Percentiles rank a stretch among this genome's conserved stretches.
Evolutionary conservation across 2,888 invertebrate species (phyloP).

Genomic region (Habroteleia sp.): DNA sequence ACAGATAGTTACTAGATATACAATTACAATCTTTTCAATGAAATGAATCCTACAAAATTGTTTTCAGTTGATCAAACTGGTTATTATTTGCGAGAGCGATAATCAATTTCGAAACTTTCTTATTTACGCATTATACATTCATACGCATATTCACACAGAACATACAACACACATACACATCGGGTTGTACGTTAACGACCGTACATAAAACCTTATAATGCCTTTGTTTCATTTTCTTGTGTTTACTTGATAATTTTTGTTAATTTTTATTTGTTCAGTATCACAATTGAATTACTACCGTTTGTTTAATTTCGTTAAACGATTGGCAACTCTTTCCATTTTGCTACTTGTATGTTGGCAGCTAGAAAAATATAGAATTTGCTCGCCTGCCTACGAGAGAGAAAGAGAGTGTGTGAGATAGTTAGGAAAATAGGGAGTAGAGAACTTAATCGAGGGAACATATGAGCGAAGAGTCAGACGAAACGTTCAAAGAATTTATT

Average conservation of each 20-base stretch:
- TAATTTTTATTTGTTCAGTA: constrained; percentile 66
- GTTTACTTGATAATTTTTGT: constrained; percentile 50
- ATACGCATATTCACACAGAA: constrained; percentile 65
- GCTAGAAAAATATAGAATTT: constrained; percentile 76
- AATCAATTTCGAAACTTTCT: constrained; percentile 53
- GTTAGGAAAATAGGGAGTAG: constrained; percentile 50
- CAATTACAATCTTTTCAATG: constrained; percentile 26
- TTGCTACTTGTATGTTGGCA: constrained; percentile 69
- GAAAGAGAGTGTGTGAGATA: constrained; percentile 44
- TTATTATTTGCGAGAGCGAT: constrained; percentile 35
- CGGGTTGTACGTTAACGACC: constrained; percentile 64
- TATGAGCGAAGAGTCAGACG: constrained; percentile 48
- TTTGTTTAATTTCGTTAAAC: constrained; percentile 66
- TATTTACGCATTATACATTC: constrained; percentile 61
- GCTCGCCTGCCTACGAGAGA: constrained; percentile 70
- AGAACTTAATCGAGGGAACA: constrained; percentile 63
- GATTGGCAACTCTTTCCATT: constrained; percentile 70
- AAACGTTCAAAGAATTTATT: constrained; percentile 45
- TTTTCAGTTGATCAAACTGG: constrained; percentile 45
- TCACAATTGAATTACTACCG: constrained; percentile 73
- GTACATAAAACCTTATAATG: constrained; percentile 70
- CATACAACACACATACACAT: constrained; percentile 60
- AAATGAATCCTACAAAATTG: constrained; percentile 47
- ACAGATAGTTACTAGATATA: constrained; percentile 40
- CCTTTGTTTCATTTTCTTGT: constrained; percentile 67